phyloP scores from a whole-genome alignment of 2,113 vertebrate genomes.

The Callipepla squamata region DNA sequence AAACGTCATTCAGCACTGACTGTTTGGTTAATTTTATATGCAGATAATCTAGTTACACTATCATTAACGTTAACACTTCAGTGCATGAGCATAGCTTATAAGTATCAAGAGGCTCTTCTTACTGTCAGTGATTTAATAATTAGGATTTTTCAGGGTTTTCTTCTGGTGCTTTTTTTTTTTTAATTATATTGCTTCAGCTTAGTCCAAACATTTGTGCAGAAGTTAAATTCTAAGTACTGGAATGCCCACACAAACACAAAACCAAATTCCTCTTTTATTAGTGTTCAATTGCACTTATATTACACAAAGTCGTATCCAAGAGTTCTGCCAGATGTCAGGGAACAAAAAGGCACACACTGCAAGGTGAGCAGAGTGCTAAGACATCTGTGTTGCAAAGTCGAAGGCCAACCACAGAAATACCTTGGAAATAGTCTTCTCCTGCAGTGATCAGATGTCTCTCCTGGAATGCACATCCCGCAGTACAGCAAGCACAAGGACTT shows the following conservation, averaged over 20 bases:
- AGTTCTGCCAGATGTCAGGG: slow-evolving; percentile 4
- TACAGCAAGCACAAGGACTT: neutral
- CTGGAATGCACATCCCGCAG: neutral
- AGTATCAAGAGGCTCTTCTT: neutral
- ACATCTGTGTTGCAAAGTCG: neutral
- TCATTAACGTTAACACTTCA: neutral
- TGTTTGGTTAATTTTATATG: neutral
- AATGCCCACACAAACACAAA: neutral
- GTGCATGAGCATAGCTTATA: neutral
- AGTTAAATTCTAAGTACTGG: slow-evolving; percentile 2
- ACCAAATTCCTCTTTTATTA: slow-evolving; percentile 22
- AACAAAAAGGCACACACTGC: neutral
- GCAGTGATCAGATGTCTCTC: neutral
- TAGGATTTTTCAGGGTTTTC: neutral
- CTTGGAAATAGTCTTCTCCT: neutral
- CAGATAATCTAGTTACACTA: neutral
- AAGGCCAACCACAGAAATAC: slow-evolving; percentile 23
- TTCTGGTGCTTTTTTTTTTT: neutral
- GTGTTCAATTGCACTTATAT: neutral
- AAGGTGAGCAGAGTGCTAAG: neutral
- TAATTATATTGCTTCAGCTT: neutral
- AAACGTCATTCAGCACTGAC: neutral
- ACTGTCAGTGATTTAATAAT: neutral
- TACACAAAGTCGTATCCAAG: neutral
- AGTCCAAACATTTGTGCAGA: neutral